Conservation (phyloP, 2,888 invertebrate species). For the Brachypterus glaber region DNA sequence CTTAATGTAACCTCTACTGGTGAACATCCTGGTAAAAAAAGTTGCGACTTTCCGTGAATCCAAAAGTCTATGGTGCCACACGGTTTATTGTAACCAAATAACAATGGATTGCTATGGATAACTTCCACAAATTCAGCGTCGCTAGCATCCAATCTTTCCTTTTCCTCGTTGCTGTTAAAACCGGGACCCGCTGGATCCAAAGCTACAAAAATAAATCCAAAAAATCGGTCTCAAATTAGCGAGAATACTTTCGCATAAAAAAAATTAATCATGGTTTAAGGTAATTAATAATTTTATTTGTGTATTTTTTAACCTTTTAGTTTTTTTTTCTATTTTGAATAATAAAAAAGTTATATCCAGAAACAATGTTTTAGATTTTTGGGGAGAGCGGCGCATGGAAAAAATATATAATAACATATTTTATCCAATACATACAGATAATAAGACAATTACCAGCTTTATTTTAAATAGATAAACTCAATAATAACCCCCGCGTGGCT, state of each 20-base stretch:
- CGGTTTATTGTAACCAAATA: not conserved
- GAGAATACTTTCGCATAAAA: not conserved
- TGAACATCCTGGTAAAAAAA: not conserved
- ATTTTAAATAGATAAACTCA: too few relatives aligned
- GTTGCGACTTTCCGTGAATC: not conserved
- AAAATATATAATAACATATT: too few relatives aligned
- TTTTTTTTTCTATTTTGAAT: too few relatives aligned
- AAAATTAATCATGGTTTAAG: too few relatives aligned
- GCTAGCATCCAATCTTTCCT: not conserved
- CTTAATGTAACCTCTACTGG: not conserved
- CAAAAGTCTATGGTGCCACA: conserved; percentile 5
- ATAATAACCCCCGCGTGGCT: too few relatives aligned
- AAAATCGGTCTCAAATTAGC: too few relatives aligned
- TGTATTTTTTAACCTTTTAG: too few relatives aligned
- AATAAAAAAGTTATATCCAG: not conserved
- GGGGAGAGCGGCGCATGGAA: too few relatives aligned
- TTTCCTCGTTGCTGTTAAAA: not conserved
- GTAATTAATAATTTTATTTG: too few relatives aligned
- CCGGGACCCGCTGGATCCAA: conserved; percentile 4
- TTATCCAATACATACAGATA: too few relatives aligned
- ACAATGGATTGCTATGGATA: not conserved
- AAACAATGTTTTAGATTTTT: too few relatives aligned
- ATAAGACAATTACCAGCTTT: too few relatives aligned
- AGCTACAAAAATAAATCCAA: conserved; percentile 1
- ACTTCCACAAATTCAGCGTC: conserved; percentile 1